Conservation (phyloP, 2,113 vertebrate species). For the Siniperca knerii region DNA sequence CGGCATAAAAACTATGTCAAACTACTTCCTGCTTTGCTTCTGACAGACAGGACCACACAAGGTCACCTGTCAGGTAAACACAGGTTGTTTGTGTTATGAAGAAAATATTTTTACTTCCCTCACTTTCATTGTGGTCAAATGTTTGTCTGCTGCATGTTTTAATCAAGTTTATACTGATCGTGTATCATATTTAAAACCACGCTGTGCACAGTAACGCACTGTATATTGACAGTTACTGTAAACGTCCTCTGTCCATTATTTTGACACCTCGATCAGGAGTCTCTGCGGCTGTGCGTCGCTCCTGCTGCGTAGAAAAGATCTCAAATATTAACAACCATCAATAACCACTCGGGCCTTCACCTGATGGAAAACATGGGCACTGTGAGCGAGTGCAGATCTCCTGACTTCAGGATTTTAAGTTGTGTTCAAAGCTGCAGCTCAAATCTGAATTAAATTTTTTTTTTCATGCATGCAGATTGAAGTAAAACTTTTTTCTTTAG, state of each 20-base stretch:
- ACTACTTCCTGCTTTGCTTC: background rate
- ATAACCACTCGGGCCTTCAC: constrained; percentile 48
- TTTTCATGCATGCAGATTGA: background rate
- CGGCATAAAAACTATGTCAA: no score
- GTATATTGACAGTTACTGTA: background rate
- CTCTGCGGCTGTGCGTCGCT: background rate
- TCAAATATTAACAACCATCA: constrained; percentile 69
- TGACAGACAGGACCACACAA: background rate
- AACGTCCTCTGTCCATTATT: background rate
- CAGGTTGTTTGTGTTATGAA: background rate
- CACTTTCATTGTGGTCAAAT: background rate
- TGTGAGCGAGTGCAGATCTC: constrained; percentile 4
- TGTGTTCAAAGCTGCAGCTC: background rate
- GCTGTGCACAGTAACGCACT: background rate
- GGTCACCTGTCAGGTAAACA: background rate
- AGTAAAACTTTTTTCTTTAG: background rate
- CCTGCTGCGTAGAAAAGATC: constrained; percentile 32
- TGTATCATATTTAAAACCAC: background rate
- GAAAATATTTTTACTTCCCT: background rate
- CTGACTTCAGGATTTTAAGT: constrained; percentile 40
- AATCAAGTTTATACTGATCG: background rate
- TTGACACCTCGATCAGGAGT: constrained; percentile 10
- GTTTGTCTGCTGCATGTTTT: background rate
- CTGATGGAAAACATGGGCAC: constrained; percentile 50
- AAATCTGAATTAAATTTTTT: background rate